phyloP scores from a whole-genome alignment of 2,113 vertebrate genomes.

The Podilymbus podiceps region DNA sequence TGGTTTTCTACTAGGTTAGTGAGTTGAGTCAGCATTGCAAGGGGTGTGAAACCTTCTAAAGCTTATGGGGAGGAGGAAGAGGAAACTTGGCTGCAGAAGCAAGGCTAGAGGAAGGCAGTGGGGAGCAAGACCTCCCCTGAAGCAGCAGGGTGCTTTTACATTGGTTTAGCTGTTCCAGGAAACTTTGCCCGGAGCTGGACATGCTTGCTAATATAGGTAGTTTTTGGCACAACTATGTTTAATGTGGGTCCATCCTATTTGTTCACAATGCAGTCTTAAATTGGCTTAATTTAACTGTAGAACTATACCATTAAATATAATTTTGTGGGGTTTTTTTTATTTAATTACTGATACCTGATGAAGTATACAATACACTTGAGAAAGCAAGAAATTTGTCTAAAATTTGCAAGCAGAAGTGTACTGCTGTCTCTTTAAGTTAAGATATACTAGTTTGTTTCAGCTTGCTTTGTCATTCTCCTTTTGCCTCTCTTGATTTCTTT shows the following conservation, averaged over 20 bases:
- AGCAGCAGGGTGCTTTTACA: not conserved
- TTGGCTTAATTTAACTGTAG: not conserved
- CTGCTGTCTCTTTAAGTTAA: not conserved
- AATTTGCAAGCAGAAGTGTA: not conserved
- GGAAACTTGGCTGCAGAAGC: not conserved
- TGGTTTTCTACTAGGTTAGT: not conserved
- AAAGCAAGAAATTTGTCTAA: not conserved
- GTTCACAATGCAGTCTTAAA: not conserved
- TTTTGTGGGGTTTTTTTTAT: not conserved
- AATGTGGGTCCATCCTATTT: not conserved
- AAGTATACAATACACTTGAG: not conserved
- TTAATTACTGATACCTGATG: not conserved
- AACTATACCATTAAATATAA: not conserved
- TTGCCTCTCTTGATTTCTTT: not conserved
- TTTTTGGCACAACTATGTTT: not conserved
- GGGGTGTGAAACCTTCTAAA: not conserved
- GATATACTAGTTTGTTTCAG: not conserved
- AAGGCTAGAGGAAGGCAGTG: not conserved
- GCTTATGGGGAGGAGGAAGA: not conserved
- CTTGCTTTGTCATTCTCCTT: not conserved
- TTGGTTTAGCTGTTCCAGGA: not conserved
- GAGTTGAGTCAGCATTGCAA: not conserved
- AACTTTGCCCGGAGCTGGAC: not conserved
- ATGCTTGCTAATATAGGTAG: not conserved
- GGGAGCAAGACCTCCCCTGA: not conserved